Conservation (phyloP, 2,113 vertebrate species). For the Alligator mississippiensis region DNA sequence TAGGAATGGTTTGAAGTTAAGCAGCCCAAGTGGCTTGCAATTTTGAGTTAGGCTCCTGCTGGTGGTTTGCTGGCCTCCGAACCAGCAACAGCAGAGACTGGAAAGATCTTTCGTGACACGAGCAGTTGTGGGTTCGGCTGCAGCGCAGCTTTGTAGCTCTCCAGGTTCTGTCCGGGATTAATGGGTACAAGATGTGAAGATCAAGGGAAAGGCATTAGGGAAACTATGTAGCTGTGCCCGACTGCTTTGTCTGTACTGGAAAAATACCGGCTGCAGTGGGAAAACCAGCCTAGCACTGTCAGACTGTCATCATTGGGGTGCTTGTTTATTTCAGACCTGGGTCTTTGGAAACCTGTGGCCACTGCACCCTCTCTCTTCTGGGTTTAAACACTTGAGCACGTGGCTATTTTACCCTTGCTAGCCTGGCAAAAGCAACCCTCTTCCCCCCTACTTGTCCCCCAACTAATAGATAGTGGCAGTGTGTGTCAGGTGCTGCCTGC, state of each 20-base stretch:
- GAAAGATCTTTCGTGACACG: fast-evolving
- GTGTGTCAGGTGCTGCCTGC: not conserved
- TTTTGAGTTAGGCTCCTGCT: not conserved
- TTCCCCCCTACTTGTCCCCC: no score
- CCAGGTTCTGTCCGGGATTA: not conserved
- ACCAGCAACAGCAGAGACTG: not conserved
- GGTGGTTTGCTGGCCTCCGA: not conserved
- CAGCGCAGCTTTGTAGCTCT: fast-evolving
- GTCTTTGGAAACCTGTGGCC: no score
- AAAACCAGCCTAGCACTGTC: no score
- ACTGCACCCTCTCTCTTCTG: no score
- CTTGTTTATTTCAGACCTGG: no score
- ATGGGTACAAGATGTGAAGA: no score
- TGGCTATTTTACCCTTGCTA: not conserved
- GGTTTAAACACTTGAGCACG: fast-evolving
- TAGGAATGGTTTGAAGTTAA: fast-evolving
- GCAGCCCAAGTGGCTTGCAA: not conserved
- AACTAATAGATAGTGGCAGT: no score
- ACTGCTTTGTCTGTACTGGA: no score
- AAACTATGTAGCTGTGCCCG: not conserved
- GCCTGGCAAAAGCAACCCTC: not conserved
- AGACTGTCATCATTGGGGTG: no score
- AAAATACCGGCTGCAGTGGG: no score
- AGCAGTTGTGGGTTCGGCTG: not conserved
- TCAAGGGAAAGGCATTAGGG: not conserved